Conservation (phyloP, 2,888 invertebrate genomes). For the Heteromyza rotundicornis region DNA sequence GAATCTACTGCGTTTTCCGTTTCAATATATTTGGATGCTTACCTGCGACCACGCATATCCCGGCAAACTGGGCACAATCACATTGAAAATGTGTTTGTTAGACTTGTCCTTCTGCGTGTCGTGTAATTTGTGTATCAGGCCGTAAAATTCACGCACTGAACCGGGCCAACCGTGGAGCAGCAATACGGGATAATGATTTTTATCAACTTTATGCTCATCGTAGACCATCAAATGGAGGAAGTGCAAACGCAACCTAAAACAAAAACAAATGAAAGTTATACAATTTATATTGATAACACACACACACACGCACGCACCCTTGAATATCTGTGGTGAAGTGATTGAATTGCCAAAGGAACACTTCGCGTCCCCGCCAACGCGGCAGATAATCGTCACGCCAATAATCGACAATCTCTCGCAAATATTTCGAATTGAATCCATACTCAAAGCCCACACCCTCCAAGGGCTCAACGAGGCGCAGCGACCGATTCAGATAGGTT, state of each 20-base stretch:
- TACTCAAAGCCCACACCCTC: slow-evolving; percentile 75
- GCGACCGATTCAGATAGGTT: slow-evolving; percentile 64
- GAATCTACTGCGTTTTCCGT: too few relatives aligned
- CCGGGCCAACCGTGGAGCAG: slow-evolving; percentile 92
- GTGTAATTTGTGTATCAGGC: slow-evolving; percentile 73
- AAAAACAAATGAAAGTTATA: background rate
- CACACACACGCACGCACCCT: slow-evolving; percentile 64
- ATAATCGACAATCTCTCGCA: slow-evolving; percentile 74
- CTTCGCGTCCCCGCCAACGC: slow-evolving; percentile 72
- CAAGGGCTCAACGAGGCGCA: slow-evolving; percentile 66
- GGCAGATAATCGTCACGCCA: slow-evolving; percentile 81
- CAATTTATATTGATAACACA: too few relatives aligned
- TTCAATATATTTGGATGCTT: too few relatives aligned
- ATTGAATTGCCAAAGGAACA: slow-evolving; percentile 74
- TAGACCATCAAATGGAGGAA: slow-evolving; percentile 72
- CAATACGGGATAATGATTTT: slow-evolving; percentile 57
- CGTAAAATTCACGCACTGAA: slow-evolving; percentile 83
- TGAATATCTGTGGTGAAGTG: slow-evolving; percentile 81
- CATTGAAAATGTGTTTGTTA: slow-evolving; percentile 67
- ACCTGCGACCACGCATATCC: slow-evolving; percentile 63
- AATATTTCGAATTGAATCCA: slow-evolving; percentile 77
- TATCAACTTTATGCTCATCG: slow-evolving; percentile 54
- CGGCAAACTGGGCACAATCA: slow-evolving; percentile 66
- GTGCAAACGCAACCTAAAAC: slow-evolving; percentile 66
- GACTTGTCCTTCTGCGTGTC: slow-evolving; percentile 58